phyloP scores from a whole-genome alignment of 64 coral and sea anemone genomes.

The Pachyseris speciosa region DNA sequence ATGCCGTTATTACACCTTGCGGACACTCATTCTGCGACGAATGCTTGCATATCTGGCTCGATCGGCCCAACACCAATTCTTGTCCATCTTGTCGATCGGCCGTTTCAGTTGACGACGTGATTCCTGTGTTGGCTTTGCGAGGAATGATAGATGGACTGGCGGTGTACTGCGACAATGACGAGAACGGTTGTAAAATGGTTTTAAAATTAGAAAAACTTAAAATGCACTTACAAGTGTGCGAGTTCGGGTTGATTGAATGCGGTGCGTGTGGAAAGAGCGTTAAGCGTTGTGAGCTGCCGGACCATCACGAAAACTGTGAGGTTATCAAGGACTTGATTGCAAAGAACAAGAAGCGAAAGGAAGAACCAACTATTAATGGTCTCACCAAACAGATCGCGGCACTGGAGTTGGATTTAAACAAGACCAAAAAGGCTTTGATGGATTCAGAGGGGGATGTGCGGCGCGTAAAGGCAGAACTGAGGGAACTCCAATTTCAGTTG shows the following conservation, averaged over 20 bases:
- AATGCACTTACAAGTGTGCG: slow-evolving; percentile 76
- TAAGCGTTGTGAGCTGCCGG: slow-evolving; percentile 55
- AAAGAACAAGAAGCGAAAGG: slow-evolving; percentile 50
- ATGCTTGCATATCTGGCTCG: slow-evolving; percentile 87
- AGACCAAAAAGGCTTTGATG: slow-evolving; percentile 84
- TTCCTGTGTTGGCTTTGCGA: slow-evolving; percentile 82
- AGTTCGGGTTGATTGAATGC: slow-evolving; percentile 78
- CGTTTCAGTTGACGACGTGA: slow-evolving; percentile 56
- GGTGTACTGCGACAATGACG: slow-evolving; percentile 83
- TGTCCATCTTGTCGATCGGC: slow-evolving; percentile 80
- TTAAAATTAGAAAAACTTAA: slow-evolving; percentile 81
- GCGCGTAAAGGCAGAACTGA: slow-evolving; percentile 79
- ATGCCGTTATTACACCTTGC: slow-evolving; percentile 91
- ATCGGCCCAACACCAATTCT: slow-evolving; percentile 68
- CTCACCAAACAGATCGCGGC: slow-evolving; percentile 83
- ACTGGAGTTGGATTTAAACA: slow-evolving; percentile 90
- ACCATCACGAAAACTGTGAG: slow-evolving; percentile 80
- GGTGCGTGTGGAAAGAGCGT: slow-evolving; percentile 79
- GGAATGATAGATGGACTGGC: slow-evolving; percentile 81
- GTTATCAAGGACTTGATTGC: slow-evolving; percentile 68
- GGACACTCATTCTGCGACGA: slow-evolving; percentile 93
- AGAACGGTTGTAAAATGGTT: slow-evolving; percentile 97
- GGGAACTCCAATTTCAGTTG: slow-evolving; percentile 73
- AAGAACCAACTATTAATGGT: slow-evolving; percentile 70
- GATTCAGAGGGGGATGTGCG: slow-evolving; percentile 86